Conservation (phyloP, 1,140 invertebrate species). For the Papilio glaucus region DNA sequence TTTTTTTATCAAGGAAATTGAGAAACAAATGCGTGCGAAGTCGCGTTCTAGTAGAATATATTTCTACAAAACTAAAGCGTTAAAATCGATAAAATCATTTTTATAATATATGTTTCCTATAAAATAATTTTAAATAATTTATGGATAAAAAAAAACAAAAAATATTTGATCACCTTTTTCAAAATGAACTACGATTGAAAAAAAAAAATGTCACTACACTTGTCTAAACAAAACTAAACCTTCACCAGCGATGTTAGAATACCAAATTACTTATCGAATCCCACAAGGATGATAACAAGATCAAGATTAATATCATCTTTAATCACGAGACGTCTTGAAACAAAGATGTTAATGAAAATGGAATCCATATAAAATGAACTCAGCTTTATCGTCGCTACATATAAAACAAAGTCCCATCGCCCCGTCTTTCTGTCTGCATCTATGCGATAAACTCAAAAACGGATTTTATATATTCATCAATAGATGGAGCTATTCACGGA, state of each 20-base stretch:
- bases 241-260: not conserved
- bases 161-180: not conserved
- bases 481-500: no score
- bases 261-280: not conserved
- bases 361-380: slow-evolving; percentile 12
- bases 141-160: not conserved
- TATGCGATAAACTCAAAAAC: not conserved
- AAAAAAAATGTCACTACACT: not conserved
- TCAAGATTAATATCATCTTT: slow-evolving; percentile 23
- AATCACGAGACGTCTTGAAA: slow-evolving; percentile 9
- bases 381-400: not conserved
- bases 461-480: not conserved
- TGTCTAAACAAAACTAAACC: not conserved
- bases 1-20: no score
- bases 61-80: no score
- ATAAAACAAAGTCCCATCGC: not conserved
- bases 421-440: not conserved
- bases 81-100: no score
- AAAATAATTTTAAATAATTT: not conserved
- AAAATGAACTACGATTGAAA: not conserved
- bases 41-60: no score
- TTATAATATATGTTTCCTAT: not conserved
- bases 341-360: slow-evolving; percentile 17
- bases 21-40: no score
- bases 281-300: slow-evolving; percentile 7